Conservation (phyloP, 37 sponge, comb jelly and placozoan genomes). For the Eunapius fragilis region DNA sequence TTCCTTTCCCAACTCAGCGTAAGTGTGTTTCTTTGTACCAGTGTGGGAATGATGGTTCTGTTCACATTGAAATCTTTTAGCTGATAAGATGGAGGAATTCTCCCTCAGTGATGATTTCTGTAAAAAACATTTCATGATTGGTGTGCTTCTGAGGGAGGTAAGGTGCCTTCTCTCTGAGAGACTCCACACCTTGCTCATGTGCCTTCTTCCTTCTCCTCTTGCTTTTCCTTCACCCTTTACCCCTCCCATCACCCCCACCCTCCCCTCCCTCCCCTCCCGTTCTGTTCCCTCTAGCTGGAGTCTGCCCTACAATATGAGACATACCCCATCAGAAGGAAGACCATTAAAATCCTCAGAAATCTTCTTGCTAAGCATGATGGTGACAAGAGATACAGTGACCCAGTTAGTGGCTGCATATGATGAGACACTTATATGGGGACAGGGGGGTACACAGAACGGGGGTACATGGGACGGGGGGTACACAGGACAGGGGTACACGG, state of each 20-base stretch:
- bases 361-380: slow-evolving; percentile 85
- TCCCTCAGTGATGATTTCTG: slow-evolving; percentile 81
- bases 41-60: background rate
- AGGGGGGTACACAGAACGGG: slow-evolving; percentile 28
- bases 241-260: too few species aligned
- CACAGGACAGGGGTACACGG: too few species aligned
- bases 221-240: too few species aligned
- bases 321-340: slow-evolving; percentile 45
- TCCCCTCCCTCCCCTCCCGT: too few species aligned
- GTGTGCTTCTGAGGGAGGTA: slow-evolving; percentile 86
- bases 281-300: slow-evolving; percentile 30
- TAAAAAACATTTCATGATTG: slow-evolving; percentile 77
- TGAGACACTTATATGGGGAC: background rate
- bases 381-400: slow-evolving; percentile 73
- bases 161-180: background rate
- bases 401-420: slow-evolving; percentile 29
- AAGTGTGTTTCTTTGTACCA: background rate
- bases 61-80: slow-evolving; percentile 12
- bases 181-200: too few species aligned
- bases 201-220: too few species aligned
- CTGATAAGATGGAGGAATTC: slow-evolving; percentile 30
- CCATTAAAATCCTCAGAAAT: slow-evolving; percentile 68
- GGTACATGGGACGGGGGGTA: too few species aligned
- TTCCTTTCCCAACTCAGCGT: slow-evolving; percentile 55
- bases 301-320: slow-evolving; percentile 60